Percentiles rank a stretch among this genome's conserved stretches.
These are phyloP conservation scores for Meteorus colon DNA, from an alignment of 2,888 invertebrate genomes.

Conservation along the genomic window DNA sequence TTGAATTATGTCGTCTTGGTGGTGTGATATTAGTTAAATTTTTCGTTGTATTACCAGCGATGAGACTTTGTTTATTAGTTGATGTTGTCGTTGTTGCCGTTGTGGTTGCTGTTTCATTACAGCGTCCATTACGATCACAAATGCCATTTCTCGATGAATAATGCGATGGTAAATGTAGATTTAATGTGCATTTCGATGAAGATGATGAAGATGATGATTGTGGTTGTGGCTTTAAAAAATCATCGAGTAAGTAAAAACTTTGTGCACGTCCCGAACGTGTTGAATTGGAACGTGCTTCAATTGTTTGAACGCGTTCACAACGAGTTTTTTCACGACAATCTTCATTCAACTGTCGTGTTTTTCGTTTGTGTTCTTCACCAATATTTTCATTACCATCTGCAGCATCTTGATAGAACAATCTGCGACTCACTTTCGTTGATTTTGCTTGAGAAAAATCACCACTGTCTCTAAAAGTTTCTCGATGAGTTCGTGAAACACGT, in stretches of 20 bases:
- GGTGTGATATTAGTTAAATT: constrained; percentile 67
- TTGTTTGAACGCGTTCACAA: constrained; percentile 42
- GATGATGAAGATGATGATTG: constrained; percentile 32
- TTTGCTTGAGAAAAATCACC: constrained; percentile 57
- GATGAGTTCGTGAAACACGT: constrained; percentile 58
- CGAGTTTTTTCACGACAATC: constrained; percentile 49
- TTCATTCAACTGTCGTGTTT: constrained; percentile 46
- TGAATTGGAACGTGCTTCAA: constrained; percentile 53
- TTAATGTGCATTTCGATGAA: constrained; percentile 40
- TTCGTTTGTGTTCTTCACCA: constrained; percentile 52
- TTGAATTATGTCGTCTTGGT: constrained; percentile 70
- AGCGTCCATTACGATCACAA: constrained; percentile 7
- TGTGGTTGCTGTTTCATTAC: background rate
- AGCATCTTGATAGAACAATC: constrained; percentile 60
- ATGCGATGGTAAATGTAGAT: constrained; percentile 47
- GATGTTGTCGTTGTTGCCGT: background rate
- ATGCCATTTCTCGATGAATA: constrained; percentile 34
- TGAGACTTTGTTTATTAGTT: constrained; percentile 9
- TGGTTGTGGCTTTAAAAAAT: constrained; percentile 69
- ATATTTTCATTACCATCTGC: constrained; percentile 49
- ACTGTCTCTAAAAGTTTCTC: constrained; percentile 60
- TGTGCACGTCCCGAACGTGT: constrained; percentile 71
- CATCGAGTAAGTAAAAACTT: constrained; percentile 74
- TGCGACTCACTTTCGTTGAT: constrained; percentile 62
- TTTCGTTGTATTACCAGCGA: constrained; percentile 42